phyloP scores from a whole-genome alignment of 2,113 vertebrate genomes.

The Blennius ocellaris region DNA sequence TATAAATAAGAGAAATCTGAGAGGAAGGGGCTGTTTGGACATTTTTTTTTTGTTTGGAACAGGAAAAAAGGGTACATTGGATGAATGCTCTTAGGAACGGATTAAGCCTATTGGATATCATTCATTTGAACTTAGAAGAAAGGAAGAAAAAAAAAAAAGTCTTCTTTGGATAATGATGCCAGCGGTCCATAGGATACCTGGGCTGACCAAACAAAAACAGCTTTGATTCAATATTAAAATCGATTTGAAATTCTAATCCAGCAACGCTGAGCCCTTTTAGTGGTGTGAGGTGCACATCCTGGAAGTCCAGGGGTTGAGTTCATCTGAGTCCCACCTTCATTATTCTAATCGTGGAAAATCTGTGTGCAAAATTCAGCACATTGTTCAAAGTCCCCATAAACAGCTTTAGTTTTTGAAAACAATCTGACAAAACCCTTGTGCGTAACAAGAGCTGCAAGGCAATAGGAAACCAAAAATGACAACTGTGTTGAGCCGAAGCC shows the following conservation, averaged over 20 bases:
- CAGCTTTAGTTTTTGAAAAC: no score
- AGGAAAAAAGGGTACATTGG: conserved; percentile 25
- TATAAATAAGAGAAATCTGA: conserved; percentile 39
- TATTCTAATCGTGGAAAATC: no score
- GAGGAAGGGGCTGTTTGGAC: conserved; percentile 19
- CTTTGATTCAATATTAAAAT: conserved; percentile 27
- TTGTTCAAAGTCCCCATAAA: no score
- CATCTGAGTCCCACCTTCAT: no score
- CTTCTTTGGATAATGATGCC: conserved; percentile 52
- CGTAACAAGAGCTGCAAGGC: no score
- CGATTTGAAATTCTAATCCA: not conserved
- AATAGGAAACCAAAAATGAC: no score
- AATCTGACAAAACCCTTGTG: no score
- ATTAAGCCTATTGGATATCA: conserved; percentile 50
- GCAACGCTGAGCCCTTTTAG: no score
- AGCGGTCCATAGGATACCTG: conserved; percentile 15
- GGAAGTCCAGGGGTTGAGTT: no score
- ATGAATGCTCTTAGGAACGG: conserved; percentile 31
- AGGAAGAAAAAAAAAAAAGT: conserved; percentile 21
- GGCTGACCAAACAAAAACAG: conserved; percentile 15
- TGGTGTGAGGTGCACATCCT: no score
- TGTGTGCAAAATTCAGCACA: no score
- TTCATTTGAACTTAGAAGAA: conserved; percentile 58
- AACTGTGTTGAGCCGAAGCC: no score
- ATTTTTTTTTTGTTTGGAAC: conserved; percentile 37